phyloP scores from a whole-genome alignment of 2,113 vertebrate genomes.

The Hippocampus guttulatus region DNA sequence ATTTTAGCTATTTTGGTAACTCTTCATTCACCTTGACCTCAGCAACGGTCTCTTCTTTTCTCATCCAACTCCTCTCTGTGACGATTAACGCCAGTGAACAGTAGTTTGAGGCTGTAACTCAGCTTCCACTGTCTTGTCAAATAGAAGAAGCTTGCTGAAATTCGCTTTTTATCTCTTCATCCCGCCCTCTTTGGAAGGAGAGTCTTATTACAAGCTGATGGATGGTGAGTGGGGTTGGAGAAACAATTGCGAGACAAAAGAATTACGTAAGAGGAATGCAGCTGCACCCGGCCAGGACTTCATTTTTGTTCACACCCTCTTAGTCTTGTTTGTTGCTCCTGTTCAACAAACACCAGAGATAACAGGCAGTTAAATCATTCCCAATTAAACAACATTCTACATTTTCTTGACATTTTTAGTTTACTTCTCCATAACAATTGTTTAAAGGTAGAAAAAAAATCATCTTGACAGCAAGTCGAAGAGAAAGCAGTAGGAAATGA shows the following conservation, averaged over 20 bases:
- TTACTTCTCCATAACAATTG: conserved; percentile 8
- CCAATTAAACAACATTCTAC: not conserved
- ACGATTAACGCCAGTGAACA: conserved; percentile 48
- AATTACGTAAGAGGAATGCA: conserved; percentile 22
- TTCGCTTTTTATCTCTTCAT: conserved; percentile 69
- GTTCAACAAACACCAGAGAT: conserved; percentile 6
- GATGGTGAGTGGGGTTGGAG: conserved; percentile 2
- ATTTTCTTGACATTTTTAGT: not conserved
- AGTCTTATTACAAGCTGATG: conserved; percentile 47
- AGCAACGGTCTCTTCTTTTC: conserved; percentile 27
- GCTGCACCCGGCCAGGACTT: conserved; percentile 58
- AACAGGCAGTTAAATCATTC: not conserved
- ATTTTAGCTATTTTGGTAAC: conserved; percentile 21
- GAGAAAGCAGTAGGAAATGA: conserved; percentile 34
- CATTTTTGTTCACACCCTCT: conserved; percentile 19
- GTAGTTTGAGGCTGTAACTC: conserved; percentile 57
- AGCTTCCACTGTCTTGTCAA: conserved; percentile 52
- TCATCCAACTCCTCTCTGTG: conserved; percentile 28
- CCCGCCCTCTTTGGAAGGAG: conserved; percentile 31
- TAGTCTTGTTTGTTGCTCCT: conserved; percentile 18
- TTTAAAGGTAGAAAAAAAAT: conserved; percentile 14
- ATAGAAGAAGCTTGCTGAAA: conserved; percentile 51
- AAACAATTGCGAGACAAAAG: not conserved
- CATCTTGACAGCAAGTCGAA: not conserved
- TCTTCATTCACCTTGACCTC: conserved; percentile 44